A percentile compares a stretch with the other conserved stretches of the same genome.
Evolutionary conservation across 1,140 invertebrate species (phyloP).

Genomic region (Lepidurus apus): DNA sequence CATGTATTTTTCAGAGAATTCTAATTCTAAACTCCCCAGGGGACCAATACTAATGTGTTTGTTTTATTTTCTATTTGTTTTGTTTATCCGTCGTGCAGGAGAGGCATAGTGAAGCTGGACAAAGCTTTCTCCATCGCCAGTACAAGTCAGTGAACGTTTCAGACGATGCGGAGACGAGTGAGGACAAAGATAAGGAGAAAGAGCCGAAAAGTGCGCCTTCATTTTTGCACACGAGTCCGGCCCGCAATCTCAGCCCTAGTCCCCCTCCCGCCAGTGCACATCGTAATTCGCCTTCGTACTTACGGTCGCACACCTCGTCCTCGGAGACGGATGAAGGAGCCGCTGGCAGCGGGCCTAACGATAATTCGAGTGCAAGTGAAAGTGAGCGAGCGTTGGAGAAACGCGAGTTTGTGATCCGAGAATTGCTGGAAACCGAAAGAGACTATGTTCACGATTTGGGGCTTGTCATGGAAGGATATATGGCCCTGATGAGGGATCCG

Average conservation of each 20-base stretch:
- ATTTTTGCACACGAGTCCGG: not conserved
- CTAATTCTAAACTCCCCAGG: not conserved
- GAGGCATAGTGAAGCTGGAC: not conserved
- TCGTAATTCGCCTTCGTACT: constrained; percentile 6
- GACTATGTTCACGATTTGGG: constrained; percentile 89
- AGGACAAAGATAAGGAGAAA: not conserved
- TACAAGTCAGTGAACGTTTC: not conserved
- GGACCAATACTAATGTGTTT: not conserved
- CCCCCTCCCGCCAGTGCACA: not conserved
- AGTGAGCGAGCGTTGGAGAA: constrained; percentile 29
- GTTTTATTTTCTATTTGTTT: not conserved
- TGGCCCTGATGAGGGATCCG: constrained; percentile 56
- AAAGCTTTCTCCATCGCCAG: not conserved
- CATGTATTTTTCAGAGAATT: no score
- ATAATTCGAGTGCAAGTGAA: constrained; percentile 26
- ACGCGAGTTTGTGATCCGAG: constrained; percentile 53
- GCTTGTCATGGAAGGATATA: constrained; percentile 76
- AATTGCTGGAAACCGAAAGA: constrained; percentile 90
- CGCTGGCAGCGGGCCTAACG: not conserved
- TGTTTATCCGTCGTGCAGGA: not conserved
- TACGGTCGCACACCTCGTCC: constrained; percentile 25
- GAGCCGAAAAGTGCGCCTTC: not conserved
- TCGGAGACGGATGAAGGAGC: constrained; percentile 17
- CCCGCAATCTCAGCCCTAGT: constrained; percentile 9
- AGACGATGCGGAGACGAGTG: not conserved